Base-by-base conservation (phyloP, 2,888 invertebrate species). In the Nasonovia ribisnigri region DNA sequence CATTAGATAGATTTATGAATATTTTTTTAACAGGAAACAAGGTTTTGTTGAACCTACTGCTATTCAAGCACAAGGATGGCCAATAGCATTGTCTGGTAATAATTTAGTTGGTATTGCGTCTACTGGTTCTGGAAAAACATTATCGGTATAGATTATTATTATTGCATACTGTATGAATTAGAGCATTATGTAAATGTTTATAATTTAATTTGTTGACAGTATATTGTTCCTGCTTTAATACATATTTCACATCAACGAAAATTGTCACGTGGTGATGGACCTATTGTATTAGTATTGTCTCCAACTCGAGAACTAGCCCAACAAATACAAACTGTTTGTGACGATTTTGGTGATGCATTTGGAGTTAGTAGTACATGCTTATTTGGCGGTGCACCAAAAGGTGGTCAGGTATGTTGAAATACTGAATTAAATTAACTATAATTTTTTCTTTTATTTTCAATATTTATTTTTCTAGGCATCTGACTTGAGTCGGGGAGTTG, bases 331-430 rank as follows among this genome's bases (percentile, higher is more conserved):
- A 97, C 97, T 96, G 99, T 99, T 57, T 98, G 99, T 20, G 97
- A 97, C 95, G 98, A 98, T 95, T 99, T 99, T 96, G 99, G 99
- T 90, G 97, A 98, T 94, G 97, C 97, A 94, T 98, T 99, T 46
- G 97, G 97, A 95, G 98, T 99, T 60, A 97, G 98, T 86, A 98
- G 98, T 96, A 98, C 98, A 0, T 99, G 99, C 95, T 97, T 99
- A 84, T 99, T 99, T 96, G 99, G 99, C 88, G 99, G 99, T n/a
- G 99, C 99, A 2, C 98, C 99, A 0, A 99, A 99, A 96, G 98
- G 98, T 60, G 98, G 98, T 20, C 99, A 99, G 95, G 98, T 95
- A 94, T 90, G n/a, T 90, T 26, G 24, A 16, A 90, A 60, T 26
- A 57, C 26, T 36, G 8, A 77, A 36, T 16, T 77, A 36, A 8